Conservation (phyloP, 2,113 vertebrate species). For the Polyodon spathula region DNA sequence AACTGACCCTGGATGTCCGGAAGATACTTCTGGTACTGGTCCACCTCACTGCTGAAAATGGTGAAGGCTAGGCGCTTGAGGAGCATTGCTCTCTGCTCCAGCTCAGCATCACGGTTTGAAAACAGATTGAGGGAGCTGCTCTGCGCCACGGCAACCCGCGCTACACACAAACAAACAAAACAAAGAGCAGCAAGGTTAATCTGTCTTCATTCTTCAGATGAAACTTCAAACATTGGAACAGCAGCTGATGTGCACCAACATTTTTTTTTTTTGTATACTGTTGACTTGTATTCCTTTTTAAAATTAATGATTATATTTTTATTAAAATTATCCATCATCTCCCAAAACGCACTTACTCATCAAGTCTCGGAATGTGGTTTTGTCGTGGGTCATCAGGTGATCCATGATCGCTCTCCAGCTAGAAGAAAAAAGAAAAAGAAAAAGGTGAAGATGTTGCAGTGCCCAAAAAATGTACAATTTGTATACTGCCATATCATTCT, state of each 20-base stretch:
- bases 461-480: too few species aligned
- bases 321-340: background rate
- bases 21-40: slow-evolving; percentile 97
- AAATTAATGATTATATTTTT: background rate
- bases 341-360: slow-evolving; percentile 76
- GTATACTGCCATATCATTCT: too few species aligned
- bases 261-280: too few species aligned
- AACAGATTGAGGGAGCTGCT: slow-evolving; percentile 95
- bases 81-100: slow-evolving; percentile 95
- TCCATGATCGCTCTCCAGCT: slow-evolving; percentile 99
- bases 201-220: too few species aligned
- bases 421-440: slow-evolving; percentile 34
- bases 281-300: too few species aligned
- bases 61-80: slow-evolving; percentile 94
- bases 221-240: too few species aligned
- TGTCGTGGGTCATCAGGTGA: slow-evolving; percentile 98
- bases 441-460: too few species aligned
- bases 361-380: slow-evolving; percentile 95
- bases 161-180: slow-evolving; percentile 42
- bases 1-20: slow-evolving; percentile 80
- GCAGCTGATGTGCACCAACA: too few species aligned
- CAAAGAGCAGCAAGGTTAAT: background rate
- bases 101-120: slow-evolving; percentile 85
- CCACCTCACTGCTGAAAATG: slow-evolving; percentile 94
- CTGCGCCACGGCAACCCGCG: slow-evolving; percentile 92